Percentiles rank a stretch among this genome's conserved stretches.
Conservation (phyloP, 2,113 vertebrate species). For the Dendropsophus ebraccatus region DNA sequence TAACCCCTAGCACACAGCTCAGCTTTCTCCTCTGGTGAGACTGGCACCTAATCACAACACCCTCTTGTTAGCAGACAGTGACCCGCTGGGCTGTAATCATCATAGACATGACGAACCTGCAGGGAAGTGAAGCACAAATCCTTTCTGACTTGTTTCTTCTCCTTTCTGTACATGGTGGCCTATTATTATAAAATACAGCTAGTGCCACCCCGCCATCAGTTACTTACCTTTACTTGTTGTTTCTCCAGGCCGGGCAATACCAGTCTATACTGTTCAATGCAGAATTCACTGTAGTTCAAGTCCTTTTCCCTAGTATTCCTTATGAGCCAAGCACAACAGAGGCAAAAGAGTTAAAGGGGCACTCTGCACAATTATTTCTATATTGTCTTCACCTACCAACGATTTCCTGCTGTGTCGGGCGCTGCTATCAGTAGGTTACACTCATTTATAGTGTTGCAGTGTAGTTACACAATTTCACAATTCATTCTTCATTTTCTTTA, state of each 20-base stretch:
- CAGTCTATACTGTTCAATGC: background rate
- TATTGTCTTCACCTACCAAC: too few relatives aligned
- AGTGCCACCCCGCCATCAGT: background rate
- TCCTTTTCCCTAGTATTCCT: too few relatives aligned
- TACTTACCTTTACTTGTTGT: background rate
- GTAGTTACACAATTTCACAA: too few relatives aligned
- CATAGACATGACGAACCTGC: background rate
- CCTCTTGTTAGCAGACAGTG: background rate
- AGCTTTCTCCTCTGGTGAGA: background rate
- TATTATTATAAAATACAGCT: background rate
- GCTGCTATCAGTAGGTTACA: too few relatives aligned
- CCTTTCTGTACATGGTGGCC: background rate
- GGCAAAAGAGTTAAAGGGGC: background rate
- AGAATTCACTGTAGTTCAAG: background rate
- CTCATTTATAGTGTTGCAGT: too few relatives aligned
- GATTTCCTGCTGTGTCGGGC: too few relatives aligned
- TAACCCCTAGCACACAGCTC: background rate
- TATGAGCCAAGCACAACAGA: background rate
- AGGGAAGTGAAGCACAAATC: background rate
- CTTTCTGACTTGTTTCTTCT: background rate
- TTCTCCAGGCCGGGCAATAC: background rate
- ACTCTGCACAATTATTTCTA: too few relatives aligned
- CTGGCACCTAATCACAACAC: background rate
- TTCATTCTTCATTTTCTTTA: too few relatives aligned
- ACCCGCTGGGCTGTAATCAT: background rate